Percentiles rank a stretch among this genome's conserved stretches.
phyloP scores from a whole-genome alignment of 2,113 vertebrate species.

The Grammomys surdaster region DNA sequence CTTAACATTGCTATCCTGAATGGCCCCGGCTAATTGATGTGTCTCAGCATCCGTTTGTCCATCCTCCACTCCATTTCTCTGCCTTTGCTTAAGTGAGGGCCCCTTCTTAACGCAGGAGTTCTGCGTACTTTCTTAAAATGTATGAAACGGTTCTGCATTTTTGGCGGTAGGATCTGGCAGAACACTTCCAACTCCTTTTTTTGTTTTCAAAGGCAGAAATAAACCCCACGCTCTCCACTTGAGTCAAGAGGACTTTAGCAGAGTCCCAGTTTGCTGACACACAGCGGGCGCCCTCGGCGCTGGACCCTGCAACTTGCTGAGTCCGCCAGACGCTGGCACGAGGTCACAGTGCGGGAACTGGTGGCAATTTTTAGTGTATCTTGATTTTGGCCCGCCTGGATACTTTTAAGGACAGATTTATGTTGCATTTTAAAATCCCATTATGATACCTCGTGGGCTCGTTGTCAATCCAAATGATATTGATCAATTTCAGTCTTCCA shows the following conservation, averaged over 20 bases:
- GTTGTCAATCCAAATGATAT: constrained; percentile 72
- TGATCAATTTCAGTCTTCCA: constrained; percentile 76
- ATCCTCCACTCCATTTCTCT: neutral
- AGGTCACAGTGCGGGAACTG: neutral
- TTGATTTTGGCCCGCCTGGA: constrained; percentile 25
- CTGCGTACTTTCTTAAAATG: neutral
- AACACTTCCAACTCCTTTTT: constrained; percentile 7
- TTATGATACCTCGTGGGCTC: constrained; percentile 68
- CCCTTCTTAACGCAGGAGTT: neutral
- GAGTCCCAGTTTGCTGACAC: neutral
- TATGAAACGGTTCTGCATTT: constrained; percentile 10
- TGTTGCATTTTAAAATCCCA: constrained; percentile 75
- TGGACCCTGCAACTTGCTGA: neutral
- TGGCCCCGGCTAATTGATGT: constrained; percentile 49
- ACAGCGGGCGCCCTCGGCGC: accelerated
- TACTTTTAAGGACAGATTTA: constrained; percentile 74
- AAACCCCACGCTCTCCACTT: neutral
- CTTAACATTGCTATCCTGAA: constrained; percentile 28
- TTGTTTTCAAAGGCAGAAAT: constrained; percentile 56
- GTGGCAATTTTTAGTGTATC: constrained; percentile 69
- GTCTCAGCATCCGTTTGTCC: neutral
- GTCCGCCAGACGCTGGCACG: neutral
- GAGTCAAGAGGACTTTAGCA: neutral
- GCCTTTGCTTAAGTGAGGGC: neutral
- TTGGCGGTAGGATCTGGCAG: neutral